A percentile compares a stretch with the other conserved stretches of the same genome.
Evolutionary conservation across 2,888 invertebrate genomes (phyloP).

Genomic region (Ichneumoninae sp.): DNA sequence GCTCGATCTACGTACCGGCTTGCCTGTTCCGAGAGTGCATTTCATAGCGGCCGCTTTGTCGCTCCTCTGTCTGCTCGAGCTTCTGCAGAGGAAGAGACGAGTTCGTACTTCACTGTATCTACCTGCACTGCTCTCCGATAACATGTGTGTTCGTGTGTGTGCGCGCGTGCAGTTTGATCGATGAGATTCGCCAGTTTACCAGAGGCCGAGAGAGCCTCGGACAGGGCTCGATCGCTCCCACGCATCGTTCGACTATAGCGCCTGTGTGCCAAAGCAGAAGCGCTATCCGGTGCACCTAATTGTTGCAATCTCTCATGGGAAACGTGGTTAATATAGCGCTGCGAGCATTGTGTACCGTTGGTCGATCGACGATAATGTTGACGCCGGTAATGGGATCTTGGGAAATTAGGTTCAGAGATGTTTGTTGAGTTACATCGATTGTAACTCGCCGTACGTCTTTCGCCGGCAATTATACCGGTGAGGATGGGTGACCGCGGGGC

Average conservation of each 20-base stretch:
- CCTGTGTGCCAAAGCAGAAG: slow-evolving; percentile 12
- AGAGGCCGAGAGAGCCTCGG: slow-evolving; percentile 3
- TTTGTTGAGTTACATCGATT: not conserved
- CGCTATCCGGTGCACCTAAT: slow-evolving; percentile 35
- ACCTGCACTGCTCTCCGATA: slow-evolving; percentile 8
- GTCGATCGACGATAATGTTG: not conserved
- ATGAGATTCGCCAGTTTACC: slow-evolving; percentile 33
- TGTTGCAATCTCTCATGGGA: slow-evolving; percentile 23
- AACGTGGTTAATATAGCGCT: slow-evolving; percentile 31
- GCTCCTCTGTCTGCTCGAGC: not conserved
- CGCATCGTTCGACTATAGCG: slow-evolving; percentile 20
- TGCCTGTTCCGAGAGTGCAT: slow-evolving; percentile 5
- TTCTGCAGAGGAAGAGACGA: slow-evolving; percentile 8
- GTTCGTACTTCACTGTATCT: slow-evolving; percentile 1
- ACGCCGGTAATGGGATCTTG: slow-evolving; percentile 5
- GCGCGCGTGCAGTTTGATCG: slow-evolving; percentile 43
- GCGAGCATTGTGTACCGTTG: not conserved
- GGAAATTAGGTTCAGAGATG: not conserved
- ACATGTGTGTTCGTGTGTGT: not conserved
- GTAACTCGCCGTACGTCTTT: not conserved
- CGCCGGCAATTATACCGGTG: not conserved
- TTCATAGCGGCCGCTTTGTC: slow-evolving; percentile 20
- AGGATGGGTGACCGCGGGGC: not conserved
- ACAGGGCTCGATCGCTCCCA: slow-evolving; percentile 35
- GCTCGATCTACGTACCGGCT: slow-evolving; percentile 7